These are phyloP conservation scores for Diplodus puntazzo DNA, from an alignment of 2,797 vertebrate genomes.

Conservation along the genomic window DNA sequence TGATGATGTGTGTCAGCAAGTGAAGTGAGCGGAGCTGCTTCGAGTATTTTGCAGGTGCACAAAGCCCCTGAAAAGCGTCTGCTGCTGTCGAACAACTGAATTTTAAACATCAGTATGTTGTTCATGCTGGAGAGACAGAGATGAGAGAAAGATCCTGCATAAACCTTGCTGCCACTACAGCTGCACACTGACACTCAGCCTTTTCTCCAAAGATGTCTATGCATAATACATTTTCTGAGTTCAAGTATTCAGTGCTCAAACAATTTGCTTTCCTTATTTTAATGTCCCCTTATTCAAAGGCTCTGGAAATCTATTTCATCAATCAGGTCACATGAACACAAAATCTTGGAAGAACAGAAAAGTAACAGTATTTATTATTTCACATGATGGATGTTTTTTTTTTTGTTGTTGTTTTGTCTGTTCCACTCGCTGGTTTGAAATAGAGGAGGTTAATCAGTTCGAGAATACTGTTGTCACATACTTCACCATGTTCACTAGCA, in stretches of 20 bases:
- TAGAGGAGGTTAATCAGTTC: background rate
- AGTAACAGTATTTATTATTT: background rate
- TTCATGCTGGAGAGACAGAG: background rate
- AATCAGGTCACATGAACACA: background rate
- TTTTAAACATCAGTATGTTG: slow-evolving; percentile 28
- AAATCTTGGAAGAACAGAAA: background rate
- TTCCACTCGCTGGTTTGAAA: slow-evolving; percentile 11
- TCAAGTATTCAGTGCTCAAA: background rate
- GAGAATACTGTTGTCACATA: background rate
- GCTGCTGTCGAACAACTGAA: slow-evolving; percentile 1
- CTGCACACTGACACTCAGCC: background rate
- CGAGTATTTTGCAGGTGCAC: background rate
- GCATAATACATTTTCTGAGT: background rate
- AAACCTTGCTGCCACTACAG: background rate
- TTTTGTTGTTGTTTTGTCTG: background rate
- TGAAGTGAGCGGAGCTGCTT: slow-evolving; percentile 3
- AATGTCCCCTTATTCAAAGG: background rate
- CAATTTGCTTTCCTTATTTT: slow-evolving; percentile 15
- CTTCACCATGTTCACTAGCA: background rate
- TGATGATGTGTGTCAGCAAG: slow-evolving; percentile 21
- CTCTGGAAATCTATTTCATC: background rate
- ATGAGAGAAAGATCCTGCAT: background rate
- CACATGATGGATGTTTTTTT: background rate
- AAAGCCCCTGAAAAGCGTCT: slow-evolving; percentile 9
- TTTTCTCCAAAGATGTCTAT: slow-evolving; percentile 1